Conservation (phyloP, 2,113 vertebrate species). For the Saccopteryx bilineata region DNA sequence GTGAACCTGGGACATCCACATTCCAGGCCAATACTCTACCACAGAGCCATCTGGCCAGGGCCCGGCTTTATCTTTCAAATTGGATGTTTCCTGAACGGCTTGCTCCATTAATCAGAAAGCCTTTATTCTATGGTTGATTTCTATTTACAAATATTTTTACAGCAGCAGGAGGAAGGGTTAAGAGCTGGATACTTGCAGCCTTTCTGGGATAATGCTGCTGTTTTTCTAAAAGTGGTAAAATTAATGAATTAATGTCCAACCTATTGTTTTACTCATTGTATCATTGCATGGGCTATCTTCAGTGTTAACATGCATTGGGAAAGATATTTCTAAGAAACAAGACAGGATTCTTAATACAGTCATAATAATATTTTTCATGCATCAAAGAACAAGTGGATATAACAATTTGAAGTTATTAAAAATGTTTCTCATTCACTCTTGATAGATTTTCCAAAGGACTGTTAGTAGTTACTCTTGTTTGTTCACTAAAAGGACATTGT, state of each 20-base stretch:
- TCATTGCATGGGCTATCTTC: not conserved
- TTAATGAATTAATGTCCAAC: slow-evolving; percentile 1
- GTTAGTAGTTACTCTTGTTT: not conserved
- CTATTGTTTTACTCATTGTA: slow-evolving; percentile 32
- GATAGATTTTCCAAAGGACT: slow-evolving; percentile 33
- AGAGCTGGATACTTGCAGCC: not conserved
- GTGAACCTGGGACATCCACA: no score
- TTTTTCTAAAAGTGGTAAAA: slow-evolving; percentile 56
- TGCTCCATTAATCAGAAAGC: slow-evolving; percentile 10
- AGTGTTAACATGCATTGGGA: not conserved
- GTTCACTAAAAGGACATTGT: not conserved
- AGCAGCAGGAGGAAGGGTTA: slow-evolving; percentile 12
- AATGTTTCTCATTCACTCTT: slow-evolving; percentile 43
- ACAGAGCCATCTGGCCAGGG: no score
- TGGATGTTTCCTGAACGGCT: slow-evolving; percentile 45
- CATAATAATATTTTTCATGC: not conserved
- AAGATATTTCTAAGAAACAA: slow-evolving; percentile 38
- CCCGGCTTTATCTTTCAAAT: slow-evolving; percentile 18
- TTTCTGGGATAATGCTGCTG: slow-evolving; percentile 17
- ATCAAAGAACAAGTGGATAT: not conserved
- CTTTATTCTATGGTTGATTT: not conserved
- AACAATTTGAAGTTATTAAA: slow-evolving; percentile 41
- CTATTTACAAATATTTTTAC: slow-evolving; percentile 50
- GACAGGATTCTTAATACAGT: not conserved
- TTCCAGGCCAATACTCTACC: no score